Evolutionary conservation across 2,113 vertebrate species (phyloP).

Genomic region (Ciconia boyciana): DNA sequence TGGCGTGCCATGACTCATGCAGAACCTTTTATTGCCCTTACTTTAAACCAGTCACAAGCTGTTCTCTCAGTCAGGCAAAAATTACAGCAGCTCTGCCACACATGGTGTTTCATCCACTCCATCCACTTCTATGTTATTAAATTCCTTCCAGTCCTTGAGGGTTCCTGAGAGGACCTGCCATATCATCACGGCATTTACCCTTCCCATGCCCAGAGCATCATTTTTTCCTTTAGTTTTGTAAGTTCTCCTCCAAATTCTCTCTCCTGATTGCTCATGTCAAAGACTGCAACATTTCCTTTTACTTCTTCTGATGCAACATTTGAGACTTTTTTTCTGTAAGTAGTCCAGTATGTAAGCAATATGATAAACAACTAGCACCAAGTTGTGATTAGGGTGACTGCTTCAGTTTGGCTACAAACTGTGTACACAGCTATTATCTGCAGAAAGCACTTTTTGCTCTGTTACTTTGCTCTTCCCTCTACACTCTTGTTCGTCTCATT

Average conservation of each 20-base stretch:
- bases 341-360: neutral
- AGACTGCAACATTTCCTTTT: neutral
- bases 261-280: neutral
- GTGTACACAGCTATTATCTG: neutral
- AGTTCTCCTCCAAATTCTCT: neutral
- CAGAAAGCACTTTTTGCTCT: neutral
- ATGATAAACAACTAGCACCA: neutral
- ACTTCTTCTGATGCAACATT: neutral
- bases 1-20: neutral
- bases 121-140: neutral
- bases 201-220: neutral
- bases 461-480: neutral
- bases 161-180: neutral
- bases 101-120: neutral
- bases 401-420: neutral
- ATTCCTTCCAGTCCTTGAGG: neutral
- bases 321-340: neutral
- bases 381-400: neutral
- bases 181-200: neutral
- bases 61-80: neutral
- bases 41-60: neutral
- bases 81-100: neutral
- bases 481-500: neutral
- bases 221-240: neutral
- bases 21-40: neutral